Conservation (phyloP, 2,797 vertebrate genomes). For the Forpus xanthops region DNA sequence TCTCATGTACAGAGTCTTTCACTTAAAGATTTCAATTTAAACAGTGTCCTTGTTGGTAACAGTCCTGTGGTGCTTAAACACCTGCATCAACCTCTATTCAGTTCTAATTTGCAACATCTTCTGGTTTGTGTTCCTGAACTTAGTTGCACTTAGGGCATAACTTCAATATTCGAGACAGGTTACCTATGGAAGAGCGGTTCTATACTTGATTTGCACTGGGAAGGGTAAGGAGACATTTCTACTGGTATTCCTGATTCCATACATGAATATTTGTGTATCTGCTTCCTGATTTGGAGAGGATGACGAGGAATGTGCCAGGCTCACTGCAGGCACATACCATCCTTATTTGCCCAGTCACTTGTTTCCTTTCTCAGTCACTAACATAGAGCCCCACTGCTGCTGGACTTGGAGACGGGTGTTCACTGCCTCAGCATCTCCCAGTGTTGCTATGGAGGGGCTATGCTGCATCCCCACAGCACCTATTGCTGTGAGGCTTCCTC, state of each 20-base stretch:
- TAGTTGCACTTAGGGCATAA: not conserved
- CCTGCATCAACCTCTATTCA: accelerated
- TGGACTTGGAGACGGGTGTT: slow-evolving; percentile 7
- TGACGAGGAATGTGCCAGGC: not conserved
- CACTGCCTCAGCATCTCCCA: not conserved
- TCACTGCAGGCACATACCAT: not conserved
- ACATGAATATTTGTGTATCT: not conserved
- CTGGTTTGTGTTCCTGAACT: not conserved
- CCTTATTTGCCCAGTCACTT: not conserved
- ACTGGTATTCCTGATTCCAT: not conserved
- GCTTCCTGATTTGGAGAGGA: not conserved
- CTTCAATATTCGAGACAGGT: not conserved
- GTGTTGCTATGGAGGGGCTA: not conserved
- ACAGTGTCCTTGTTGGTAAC: accelerated
- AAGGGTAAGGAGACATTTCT: not conserved
- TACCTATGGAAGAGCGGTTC: not conserved
- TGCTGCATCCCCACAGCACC: not conserved
- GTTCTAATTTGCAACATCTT: not conserved
- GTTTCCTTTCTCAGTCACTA: not conserved
- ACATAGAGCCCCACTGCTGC: not conserved
- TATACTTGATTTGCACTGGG: not conserved
- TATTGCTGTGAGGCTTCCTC: slow-evolving; percentile 4
- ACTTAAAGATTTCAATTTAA: accelerated
- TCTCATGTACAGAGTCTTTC: accelerated
- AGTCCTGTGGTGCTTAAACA: not conserved